A percentile compares a stretch with the other conserved stretches of the same genome.
Evolutionary conservation across 2,797 vertebrate genomes (phyloP).

Genomic region (Sebastes taczanowskii): DNA sequence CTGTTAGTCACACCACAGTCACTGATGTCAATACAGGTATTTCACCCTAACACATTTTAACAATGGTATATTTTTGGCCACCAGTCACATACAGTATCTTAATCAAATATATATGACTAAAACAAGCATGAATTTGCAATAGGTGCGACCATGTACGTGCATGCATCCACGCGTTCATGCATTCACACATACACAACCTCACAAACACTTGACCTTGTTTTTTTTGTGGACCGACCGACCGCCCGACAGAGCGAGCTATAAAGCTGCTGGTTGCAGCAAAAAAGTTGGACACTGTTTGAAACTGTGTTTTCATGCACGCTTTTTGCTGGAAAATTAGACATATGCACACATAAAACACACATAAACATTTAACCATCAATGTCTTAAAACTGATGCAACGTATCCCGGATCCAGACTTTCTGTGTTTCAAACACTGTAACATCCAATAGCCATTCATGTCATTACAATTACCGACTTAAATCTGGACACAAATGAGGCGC

Average conservation of each 20-base stretch:
- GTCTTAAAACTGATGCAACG: neutral
- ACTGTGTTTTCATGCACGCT: neutral
- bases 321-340: neutral
- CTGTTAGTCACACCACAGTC: neutral
- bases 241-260: no score
- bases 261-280: neutral
- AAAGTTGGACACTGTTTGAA: neutral
- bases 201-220: neutral
- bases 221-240: no score
- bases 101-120: neutral
- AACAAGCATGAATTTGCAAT: neutral
- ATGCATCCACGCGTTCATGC: neutral
- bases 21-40: neutral
- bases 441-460: neutral
- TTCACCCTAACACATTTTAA: neutral
- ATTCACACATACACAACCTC: neutral
- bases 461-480: conserved; percentile 12
- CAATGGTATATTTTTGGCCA: neutral
- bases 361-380: neutral
- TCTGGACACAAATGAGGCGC: conserved; percentile 40
- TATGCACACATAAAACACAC: neutral
- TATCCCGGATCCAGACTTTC: neutral
- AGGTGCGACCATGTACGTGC: neutral
- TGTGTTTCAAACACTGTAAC: neutral
- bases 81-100: neutral